Evolutionary conservation across 2,113 vertebrate genomes (phyloP).

Genomic region (Gnathonemus longibarbis): DNA sequence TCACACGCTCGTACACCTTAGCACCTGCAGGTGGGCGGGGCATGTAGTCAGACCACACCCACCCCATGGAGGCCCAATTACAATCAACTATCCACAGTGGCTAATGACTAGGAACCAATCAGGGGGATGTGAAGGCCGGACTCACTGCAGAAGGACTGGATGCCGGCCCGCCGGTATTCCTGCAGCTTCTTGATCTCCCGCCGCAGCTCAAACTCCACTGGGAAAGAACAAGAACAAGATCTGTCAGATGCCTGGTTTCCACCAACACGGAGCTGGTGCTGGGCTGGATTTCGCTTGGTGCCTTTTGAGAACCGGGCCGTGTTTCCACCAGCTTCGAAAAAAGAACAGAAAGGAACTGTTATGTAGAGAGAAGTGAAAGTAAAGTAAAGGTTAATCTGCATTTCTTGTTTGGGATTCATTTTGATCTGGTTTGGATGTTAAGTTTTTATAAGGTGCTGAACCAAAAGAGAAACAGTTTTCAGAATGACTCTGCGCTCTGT

Average conservation of each 20-base stretch:
- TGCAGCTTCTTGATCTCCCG: constrained; percentile 86
- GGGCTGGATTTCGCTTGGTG: too few relatives aligned
- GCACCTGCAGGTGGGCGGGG: constrained; percentile 63
- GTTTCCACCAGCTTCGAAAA: too few relatives aligned
- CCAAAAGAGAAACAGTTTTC: too few relatives aligned
- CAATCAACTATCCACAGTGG: neutral
- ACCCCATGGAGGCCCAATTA: neutral
- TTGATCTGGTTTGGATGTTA: neutral
- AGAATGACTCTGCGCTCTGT: too few relatives aligned
- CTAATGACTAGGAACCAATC: neutral
- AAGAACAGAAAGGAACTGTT: too few relatives aligned
- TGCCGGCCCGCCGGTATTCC: constrained; percentile 86
- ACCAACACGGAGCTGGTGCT: too few relatives aligned
- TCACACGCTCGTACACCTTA: constrained; percentile 81
- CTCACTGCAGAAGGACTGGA: constrained; percentile 96
- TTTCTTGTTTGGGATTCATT: neutral
- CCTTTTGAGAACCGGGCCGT: too few relatives aligned
- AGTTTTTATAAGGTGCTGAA: too few relatives aligned
- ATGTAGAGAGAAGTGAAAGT: too few relatives aligned
- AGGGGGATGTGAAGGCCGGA: constrained; percentile 28
- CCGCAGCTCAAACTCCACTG: constrained; percentile 95
- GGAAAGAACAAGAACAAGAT: constrained; percentile 5
- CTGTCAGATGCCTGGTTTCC: neutral
- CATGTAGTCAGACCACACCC: neutral
- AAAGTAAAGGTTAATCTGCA: neutral